These are phyloP conservation scores for Drosophila setosimentum DNA, from an alignment of 2,888 invertebrate genomes.

Conservation along the genomic window DNA sequence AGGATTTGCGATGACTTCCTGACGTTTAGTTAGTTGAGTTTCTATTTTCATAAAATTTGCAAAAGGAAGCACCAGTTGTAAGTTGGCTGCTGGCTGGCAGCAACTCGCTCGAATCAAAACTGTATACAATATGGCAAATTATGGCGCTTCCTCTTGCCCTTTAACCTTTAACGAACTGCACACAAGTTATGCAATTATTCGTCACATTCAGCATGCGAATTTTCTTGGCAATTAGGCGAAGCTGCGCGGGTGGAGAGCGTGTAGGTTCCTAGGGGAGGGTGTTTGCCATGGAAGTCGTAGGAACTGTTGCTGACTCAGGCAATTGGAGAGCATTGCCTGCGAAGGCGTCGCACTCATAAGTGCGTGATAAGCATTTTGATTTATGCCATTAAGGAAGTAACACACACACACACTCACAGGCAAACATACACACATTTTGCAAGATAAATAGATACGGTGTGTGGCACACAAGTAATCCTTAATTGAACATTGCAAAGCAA, in stretches of 20 bases:
- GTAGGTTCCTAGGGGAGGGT: neutral
- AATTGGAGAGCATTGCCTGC: conserved; percentile 16
- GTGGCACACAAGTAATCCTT: conserved; percentile 67
- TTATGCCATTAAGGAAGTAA: conserved; percentile 70
- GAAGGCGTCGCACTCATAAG: conserved; percentile 59
- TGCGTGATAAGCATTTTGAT: conserved; percentile 80
- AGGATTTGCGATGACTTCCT: conserved; percentile 64
- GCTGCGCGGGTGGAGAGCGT: neutral
- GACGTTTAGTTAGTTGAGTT: conserved; percentile 56
- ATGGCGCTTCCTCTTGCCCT: conserved; percentile 76
- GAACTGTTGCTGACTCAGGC: conserved; percentile 31
- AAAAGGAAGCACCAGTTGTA: conserved; percentile 14
- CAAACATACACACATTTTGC: conserved; percentile 1
- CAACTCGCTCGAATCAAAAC: conserved; percentile 30
- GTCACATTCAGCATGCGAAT: conserved; percentile 53
- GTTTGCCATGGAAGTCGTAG: neutral
- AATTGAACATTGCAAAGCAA: conserved; percentile 76
- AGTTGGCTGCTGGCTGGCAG: neutral
- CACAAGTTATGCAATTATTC: conserved; percentile 75
- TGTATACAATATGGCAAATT: conserved; percentile 74
- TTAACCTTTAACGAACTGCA: conserved; percentile 26
- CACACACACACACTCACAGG: conserved; percentile 14
- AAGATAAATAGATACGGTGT: conserved; percentile 45
- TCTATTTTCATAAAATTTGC: conserved; percentile 49
- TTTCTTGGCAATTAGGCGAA: conserved; percentile 53